Evolutionary conservation across 1,140 invertebrate genomes (phyloP), one percentile per base, ranked within the genome.

Genomic region (Drosophila kohkoa): DNA sequence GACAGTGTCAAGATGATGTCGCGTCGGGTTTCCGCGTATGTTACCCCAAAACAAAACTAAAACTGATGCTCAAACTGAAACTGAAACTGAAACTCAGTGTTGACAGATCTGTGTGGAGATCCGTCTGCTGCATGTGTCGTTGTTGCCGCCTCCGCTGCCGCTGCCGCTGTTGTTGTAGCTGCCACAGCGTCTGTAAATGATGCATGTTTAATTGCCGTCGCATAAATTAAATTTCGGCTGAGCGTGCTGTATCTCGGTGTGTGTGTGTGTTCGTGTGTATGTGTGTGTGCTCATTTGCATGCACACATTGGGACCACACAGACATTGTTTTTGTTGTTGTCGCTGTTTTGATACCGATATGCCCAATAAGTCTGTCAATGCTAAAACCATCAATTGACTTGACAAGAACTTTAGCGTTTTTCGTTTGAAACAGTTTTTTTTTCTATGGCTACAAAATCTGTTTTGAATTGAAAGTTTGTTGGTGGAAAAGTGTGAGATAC

Each of bases 181-280:
- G 75, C 62, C 49, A 72, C 72, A 59, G 83, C 55, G 75, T 73
- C 82, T 82, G 85, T 88, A 89, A 88, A 88, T 88, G 83, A 88
- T 88, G 83, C 85, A 88, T 88, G 83, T 89, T 88, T 88, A 88
- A 88, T 88, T 88, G 83, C 83, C 83, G 71, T 67, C 83, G 83
- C 85, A 88, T 88, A 89, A 88, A 88, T 88, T 88, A 81, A 83
- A 85, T 89, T 88, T 88, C 88, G 72, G 72, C 59, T 68, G 80
- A 73, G 64, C 63, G 51, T 65, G 69, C 49, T 48, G 16, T 57
- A 59, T 75, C 52, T 65, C 28, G 1, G n/a, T 65, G n/a, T 55
- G 35, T 62, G 55, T 48, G 35, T 38, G 32, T 46, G 68, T 35
- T 43, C 41, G 43, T 52, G 77, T 57, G 75, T 71, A 75, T 59